A percentile compares a stretch with the other conserved stretches of the same genome.
Evolutionary conservation across 2,888 invertebrate genomes (phyloP).

Genomic region (Lymantria dispar): DNA sequence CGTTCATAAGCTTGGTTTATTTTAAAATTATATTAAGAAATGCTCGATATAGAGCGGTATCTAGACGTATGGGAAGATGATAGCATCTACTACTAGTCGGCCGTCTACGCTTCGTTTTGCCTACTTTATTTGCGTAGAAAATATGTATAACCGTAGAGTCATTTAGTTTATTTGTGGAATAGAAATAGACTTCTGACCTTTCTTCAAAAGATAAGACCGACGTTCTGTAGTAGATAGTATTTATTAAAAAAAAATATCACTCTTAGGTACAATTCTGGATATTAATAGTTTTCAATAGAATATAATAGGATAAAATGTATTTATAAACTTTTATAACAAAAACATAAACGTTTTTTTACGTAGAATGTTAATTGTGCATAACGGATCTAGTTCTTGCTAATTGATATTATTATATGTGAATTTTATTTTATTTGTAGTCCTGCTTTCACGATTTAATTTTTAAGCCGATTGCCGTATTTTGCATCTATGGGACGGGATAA

Average conservation of each 20-base stretch:
- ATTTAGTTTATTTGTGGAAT: constrained; percentile 37
- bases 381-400: background rate
- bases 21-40: constrained; percentile 60
- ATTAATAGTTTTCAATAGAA: no score
- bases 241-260: no score
- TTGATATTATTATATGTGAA: background rate
- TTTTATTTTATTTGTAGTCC: no score
- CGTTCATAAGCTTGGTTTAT: constrained; percentile 53
- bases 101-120: constrained; percentile 50
- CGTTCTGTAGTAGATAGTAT: no score
- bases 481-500: no score
- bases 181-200: constrained; percentile 7
- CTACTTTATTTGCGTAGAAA: constrained; percentile 48
- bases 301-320: no score
- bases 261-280: no score
- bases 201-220: constrained; percentile 7
- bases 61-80: constrained; percentile 60
- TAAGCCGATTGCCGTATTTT: no score
- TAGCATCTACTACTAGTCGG: constrained; percentile 51
- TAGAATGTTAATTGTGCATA: background rate
- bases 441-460: no score
- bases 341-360: no score
- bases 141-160: constrained; percentile 29
- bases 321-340: no score
- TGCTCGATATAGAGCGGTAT: constrained; percentile 62